These are phyloP conservation scores for Pseudomyrmex dendroicus DNA, from an alignment of 1,140 invertebrate species.

Conservation along the genomic window DNA sequence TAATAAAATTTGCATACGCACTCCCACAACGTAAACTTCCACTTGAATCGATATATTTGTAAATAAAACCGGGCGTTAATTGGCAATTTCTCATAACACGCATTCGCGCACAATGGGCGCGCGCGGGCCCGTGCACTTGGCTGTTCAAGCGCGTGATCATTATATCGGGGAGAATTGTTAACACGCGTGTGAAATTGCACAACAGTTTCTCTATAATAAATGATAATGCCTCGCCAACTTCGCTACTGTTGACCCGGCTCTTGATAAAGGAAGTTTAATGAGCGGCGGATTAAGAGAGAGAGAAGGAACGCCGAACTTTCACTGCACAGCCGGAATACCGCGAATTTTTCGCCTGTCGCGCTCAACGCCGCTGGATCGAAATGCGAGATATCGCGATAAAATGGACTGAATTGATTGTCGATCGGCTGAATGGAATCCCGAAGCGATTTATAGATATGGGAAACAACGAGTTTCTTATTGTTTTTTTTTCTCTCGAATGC, in stretches of 20 bases:
- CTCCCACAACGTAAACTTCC: slow-evolving; percentile 59
- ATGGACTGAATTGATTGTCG: background rate
- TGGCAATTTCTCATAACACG: slow-evolving; percentile 11
- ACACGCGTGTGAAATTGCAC: background rate
- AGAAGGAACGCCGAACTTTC: slow-evolving; percentile 36
- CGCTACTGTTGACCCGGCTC: slow-evolving; percentile 42
- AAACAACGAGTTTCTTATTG: background rate
- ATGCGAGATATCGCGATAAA: background rate
- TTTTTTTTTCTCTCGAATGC: background rate
- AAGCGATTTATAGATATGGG: background rate
- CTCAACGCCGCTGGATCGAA: background rate
- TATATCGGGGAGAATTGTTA: slow-evolving; percentile 4
- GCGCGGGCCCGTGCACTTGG: background rate
- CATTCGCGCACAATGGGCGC: slow-evolving; percentile 31
- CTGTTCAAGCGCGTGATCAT: slow-evolving; percentile 35
- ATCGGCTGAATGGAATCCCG: background rate
- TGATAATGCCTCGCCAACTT: slow-evolving; percentile 30
- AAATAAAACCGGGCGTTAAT: slow-evolving; percentile 43
- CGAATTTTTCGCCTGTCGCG: slow-evolving; percentile 11
- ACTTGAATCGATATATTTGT: slow-evolving; percentile 45
- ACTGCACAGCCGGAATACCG: background rate
- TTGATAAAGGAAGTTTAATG: slow-evolving; percentile 48
- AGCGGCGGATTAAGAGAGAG: slow-evolving; percentile 30
- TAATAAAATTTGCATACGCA: slow-evolving; percentile 59
- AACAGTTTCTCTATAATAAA: slow-evolving; percentile 44